phyloP scores from a whole-genome alignment of 2,113 vertebrate species.

The Macrotis lagotis region DNA sequence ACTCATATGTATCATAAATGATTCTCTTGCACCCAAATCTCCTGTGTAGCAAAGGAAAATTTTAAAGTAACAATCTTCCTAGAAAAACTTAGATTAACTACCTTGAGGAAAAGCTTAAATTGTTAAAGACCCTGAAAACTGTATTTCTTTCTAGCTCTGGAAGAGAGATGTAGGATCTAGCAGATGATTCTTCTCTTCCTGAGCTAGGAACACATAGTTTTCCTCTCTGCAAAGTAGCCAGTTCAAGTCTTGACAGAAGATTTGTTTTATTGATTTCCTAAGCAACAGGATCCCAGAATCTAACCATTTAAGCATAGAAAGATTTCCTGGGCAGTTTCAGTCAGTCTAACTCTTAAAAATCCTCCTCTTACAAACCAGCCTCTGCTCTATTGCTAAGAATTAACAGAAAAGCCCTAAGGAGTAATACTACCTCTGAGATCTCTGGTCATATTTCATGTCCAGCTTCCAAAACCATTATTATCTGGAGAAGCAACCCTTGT shows the following conservation, averaged over 20 bases:
- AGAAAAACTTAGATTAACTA: not conserved
- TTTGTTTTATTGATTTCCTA: not conserved
- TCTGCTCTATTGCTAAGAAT: not conserved
- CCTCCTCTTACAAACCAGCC: not conserved
- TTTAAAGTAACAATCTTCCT: not conserved
- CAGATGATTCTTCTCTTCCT: not conserved
- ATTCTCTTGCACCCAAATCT: not conserved
- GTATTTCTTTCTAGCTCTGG: not conserved
- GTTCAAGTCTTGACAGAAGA: not conserved
- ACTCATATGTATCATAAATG: not conserved
- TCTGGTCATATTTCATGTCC: not conserved
- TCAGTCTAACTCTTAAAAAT: not conserved
- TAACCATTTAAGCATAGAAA: not conserved
- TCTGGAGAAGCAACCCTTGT: not conserved
- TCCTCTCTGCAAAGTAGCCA: not conserved
- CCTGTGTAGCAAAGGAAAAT: not conserved
- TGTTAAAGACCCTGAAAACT: slow-evolving; percentile 1
- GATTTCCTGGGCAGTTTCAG: not conserved
- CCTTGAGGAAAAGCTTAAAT: not conserved
- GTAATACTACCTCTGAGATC: not conserved
- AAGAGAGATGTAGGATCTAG: not conserved
- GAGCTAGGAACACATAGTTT: not conserved
- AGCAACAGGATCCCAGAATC: not conserved
- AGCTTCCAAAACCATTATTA: not conserved
- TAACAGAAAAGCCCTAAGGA: not conserved